Conservation (phyloP, 2,113 vertebrate species). For the Alethe castanea region DNA sequence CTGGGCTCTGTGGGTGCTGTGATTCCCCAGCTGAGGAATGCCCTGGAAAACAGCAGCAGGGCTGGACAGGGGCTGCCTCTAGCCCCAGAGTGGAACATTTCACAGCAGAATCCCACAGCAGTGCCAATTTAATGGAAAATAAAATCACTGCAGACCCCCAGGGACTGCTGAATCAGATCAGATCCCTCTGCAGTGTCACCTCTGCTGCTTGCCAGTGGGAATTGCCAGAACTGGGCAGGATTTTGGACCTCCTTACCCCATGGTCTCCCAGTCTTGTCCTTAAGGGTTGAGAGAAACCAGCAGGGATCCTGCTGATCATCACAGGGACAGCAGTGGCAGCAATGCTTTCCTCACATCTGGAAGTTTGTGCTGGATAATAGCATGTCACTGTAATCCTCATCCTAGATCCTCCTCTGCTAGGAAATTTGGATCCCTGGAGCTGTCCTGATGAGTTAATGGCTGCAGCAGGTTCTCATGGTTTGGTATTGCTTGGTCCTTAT, state of each 20-base stretch:
- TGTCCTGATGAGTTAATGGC: neutral
- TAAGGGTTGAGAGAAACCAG: neutral
- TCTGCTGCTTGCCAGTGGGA: neutral
- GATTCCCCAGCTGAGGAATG: no score
- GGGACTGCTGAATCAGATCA: neutral
- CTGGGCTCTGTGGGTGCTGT: neutral
- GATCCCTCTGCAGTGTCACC: neutral
- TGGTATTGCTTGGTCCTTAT: neutral
- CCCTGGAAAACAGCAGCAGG: neutral
- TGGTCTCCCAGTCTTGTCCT: neutral
- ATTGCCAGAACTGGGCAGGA: neutral
- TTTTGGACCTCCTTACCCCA: neutral
- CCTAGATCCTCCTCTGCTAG: neutral
- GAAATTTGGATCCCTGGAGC: neutral
- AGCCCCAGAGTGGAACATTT: rapidly evolving
- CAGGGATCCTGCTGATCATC: neutral
- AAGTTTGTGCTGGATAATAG: neutral
- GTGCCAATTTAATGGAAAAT: neutral
- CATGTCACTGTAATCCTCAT: neutral
- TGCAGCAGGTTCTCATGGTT: neutral
- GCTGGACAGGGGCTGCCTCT: neutral
- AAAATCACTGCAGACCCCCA: neutral
- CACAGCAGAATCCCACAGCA: neutral
- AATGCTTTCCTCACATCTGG: neutral
- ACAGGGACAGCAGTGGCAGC: neutral